Evolutionary conservation across 2,797 vertebrate genomes (phyloP), one percentile per base, ranked within the genome.

Genomic region (Chromis chromis): DNA sequence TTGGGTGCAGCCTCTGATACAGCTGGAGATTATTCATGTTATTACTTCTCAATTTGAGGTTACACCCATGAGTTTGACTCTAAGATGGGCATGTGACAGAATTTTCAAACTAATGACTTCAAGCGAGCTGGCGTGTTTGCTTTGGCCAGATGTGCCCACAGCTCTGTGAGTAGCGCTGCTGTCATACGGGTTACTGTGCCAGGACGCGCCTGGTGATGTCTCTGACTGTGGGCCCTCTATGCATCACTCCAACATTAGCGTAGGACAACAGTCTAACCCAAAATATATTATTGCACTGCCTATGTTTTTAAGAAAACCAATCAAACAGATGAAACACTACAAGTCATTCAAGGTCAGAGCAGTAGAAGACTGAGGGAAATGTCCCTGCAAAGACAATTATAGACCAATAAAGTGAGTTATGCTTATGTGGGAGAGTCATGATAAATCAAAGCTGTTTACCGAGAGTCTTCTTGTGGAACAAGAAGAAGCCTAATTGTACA

Each of bases 361-460:
- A 56, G 70, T 3, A 48, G 39, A 63, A 57, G 44, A 61, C 31
- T 40, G 76, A 74, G 63, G 55, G 33, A 63, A 74, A 76, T 21
- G 52, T 42, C n/a, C 60, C 76, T 62, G 59, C 27, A 57, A 65
- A 65, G 67, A 75, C n/a, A 13, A 73, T 77, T 68, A 70, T 11
- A 64, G 73, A 59, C 48, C 49, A 68, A 58, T 60, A 44, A 74
- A 74, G 46, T 44, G 39, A 86, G 46, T 76, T 75, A 48, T 70
- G 57, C 40, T 68, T 63, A 17, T 71, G 61, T 53, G 63, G 61
- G 31, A 44, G 31, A 68, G 74, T 58, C 12, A 5, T 22, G n/a
- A 66, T 85, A 49, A 85, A 79, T 86, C 65, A 80, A 64, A 72
- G 50, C 70, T 79, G 78, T 85, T 80, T 81, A 69, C 66, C 66